Evolutionary conservation across 2,888 invertebrate genomes (phyloP).

Genomic region (Pecten maximus): DNA sequence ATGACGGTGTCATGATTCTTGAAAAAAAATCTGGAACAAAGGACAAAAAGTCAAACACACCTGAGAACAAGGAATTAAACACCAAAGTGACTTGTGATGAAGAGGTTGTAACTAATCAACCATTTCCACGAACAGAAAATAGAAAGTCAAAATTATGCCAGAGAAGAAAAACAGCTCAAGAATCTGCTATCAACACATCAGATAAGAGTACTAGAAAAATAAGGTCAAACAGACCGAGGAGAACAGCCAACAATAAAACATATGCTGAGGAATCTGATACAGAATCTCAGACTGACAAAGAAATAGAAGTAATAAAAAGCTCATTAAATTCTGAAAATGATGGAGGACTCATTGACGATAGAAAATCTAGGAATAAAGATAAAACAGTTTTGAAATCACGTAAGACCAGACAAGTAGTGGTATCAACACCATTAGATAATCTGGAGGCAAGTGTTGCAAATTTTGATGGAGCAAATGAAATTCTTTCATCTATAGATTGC

Average conservation of each 20-base stretch:
- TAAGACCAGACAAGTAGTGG: neutral
- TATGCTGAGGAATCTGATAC: neutral
- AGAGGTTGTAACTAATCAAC: neutral
- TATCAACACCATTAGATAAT: neutral
- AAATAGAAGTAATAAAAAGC: neutral
- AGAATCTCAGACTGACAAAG: neutral
- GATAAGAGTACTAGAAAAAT: neutral
- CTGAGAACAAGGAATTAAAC: neutral
- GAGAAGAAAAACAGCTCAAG: neutral
- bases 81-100: neutral
- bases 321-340: neutral
- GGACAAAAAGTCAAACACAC: neutral
- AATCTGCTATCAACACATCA: neutral
- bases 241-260: neutral
- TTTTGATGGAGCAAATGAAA: conserved; percentile 7
- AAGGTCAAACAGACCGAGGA: neutral
- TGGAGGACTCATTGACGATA: neutral
- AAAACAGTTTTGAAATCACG: neutral
- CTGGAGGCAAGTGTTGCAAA: neutral
- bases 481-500: neutral
- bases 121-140: neutral
- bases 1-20: neutral
- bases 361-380: neutral
- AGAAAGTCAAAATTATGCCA: neutral
- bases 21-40: neutral